Evolutionary conservation across 2,113 vertebrate genomes (phyloP).

Genomic region (Eclectus roratus): DNA sequence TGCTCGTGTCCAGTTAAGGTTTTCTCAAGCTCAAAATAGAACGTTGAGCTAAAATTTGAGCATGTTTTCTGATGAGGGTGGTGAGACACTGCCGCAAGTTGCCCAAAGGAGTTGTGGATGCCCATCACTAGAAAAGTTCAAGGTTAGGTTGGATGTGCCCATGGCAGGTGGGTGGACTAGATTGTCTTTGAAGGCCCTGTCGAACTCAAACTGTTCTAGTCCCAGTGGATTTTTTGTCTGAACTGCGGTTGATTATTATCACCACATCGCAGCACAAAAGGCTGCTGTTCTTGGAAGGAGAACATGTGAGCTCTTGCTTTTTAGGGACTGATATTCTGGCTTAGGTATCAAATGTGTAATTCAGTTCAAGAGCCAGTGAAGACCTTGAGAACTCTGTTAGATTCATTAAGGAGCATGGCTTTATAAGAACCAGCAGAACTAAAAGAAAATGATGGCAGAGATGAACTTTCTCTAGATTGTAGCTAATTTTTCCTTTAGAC

Average conservation of each 20-base stretch:
- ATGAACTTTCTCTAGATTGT: background rate
- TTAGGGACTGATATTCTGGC: background rate
- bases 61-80: background rate
- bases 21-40: background rate
- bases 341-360: background rate
- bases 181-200: background rate
- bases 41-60: background rate
- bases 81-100: background rate
- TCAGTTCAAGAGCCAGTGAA: background rate
- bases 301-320: background rate
- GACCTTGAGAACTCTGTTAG: background rate
- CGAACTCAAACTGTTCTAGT: background rate
- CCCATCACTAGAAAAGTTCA: background rate
- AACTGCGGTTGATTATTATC: background rate
- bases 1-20: background rate
- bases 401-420: background rate
- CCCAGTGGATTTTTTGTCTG: background rate
- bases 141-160: background rate
- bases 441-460: background rate
- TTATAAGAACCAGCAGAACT: background rate
- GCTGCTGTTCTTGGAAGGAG: background rate
- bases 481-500: background rate
- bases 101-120: background rate
- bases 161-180: background rate
- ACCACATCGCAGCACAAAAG: rapidly evolving